Conservation (phyloP, 53 echinoderm and acorn worm species). For the Henricia sp. region DNA sequence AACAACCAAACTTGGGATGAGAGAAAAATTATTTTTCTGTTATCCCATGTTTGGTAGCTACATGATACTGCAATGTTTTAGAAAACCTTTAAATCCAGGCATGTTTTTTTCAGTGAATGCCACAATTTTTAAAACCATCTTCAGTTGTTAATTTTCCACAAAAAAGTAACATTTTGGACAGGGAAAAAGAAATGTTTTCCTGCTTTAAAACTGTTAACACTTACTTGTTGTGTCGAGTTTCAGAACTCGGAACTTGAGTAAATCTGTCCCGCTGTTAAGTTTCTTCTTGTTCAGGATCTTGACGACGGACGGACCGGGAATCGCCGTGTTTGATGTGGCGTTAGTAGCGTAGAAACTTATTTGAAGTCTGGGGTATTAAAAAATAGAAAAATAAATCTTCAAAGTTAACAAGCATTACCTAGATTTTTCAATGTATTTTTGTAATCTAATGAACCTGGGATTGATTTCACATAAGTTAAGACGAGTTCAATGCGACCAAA, state of each 20-base stretch:
- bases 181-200: not conserved
- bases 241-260: constrained; percentile 72
- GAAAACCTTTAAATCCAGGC: not conserved
- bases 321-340: constrained; percentile 58
- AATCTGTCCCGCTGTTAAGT: constrained; percentile 58
- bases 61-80: not conserved
- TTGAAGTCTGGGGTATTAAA: constrained; percentile 63
- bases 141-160: no score
- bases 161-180: no score
- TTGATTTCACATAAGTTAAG: no score
- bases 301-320: constrained; percentile 72
- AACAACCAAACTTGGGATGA: no score
- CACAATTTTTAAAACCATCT: no score
- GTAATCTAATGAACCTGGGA: no score
- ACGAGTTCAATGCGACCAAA: no score
- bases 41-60: no score
- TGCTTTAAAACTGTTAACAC: no score
- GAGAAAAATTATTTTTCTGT: no score
- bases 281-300: constrained; percentile 75
- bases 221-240: constrained; percentile 90
- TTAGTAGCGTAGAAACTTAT: constrained; percentile 77
- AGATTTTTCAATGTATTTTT: no score
- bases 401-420: no score
- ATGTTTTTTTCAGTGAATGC: not conserved
- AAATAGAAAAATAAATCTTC: not conserved